These are phyloP conservation scores for Notoglanidium macrostoma DNA, from an alignment of 2,797 vertebrate genomes.

Conservation along the genomic window DNA sequence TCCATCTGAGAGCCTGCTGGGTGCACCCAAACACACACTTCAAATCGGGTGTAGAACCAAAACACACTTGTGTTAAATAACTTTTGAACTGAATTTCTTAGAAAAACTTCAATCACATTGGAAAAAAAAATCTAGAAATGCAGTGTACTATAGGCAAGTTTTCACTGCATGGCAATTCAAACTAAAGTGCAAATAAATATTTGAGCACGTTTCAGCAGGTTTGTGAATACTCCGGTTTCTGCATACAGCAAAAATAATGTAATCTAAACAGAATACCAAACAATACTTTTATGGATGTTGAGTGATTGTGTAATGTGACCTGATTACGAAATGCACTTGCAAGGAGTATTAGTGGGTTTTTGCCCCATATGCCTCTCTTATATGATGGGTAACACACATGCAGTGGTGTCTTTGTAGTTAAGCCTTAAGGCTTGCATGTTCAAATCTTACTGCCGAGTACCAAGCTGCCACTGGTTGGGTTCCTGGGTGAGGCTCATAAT, in stretches of 20 bases:
- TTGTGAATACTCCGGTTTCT: neutral
- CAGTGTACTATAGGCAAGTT: no score
- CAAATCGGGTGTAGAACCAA: constrained; percentile 6
- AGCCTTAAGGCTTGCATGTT: neutral
- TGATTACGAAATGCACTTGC: neutral
- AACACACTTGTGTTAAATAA: neutral
- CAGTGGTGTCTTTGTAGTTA: neutral
- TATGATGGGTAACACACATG: neutral
- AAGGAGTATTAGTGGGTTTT: neutral
- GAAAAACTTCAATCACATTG: neutral
- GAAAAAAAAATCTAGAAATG: neutral
- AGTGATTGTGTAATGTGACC: neutral
- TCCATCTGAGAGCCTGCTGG: constrained; percentile 42
- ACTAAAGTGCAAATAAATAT: no score
- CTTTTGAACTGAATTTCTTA: neutral
- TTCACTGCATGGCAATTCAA: neutral
- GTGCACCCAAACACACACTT: constrained; percentile 46
- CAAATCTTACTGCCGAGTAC: neutral
- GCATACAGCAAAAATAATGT: neutral
- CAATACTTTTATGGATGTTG: neutral
- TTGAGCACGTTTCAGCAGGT: neutral
- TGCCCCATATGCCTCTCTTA: neutral
- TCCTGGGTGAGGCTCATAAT: neutral
- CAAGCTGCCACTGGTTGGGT: neutral
- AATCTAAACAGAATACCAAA: neutral